These are phyloP conservation scores for Terrapene triunguis DNA, from an alignment of 2,113 vertebrate species.

Conservation along the genomic window DNA sequence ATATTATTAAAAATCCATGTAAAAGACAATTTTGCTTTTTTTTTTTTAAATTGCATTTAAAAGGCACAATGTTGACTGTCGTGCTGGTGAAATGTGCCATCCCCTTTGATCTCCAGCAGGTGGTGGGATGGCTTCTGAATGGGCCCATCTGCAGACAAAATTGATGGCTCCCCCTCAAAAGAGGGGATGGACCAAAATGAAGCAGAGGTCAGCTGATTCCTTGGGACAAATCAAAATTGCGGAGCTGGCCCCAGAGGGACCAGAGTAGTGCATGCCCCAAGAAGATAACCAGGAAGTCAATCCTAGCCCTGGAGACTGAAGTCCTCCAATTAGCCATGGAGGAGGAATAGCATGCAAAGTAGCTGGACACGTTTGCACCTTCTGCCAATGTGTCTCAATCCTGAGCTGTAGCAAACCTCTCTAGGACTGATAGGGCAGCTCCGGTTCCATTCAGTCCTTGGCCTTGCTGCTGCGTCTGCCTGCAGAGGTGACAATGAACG, in stretches of 20 bases:
- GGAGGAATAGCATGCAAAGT: not conserved
- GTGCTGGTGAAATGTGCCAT: not conserved
- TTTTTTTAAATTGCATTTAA: not conserved
- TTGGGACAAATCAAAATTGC: not conserved
- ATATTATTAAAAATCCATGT: no score
- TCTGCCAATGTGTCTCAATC: no score
- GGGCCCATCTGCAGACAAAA: no score
- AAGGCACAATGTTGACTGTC: not conserved
- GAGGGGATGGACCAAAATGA: not conserved
- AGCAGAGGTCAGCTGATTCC: not conserved
- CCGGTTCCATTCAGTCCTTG: no score
- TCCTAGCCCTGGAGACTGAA: not conserved
- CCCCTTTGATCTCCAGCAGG: not conserved
- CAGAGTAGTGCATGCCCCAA: no score
- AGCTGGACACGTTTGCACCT: no score
- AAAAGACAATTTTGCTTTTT: not conserved
- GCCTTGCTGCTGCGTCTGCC: no score
- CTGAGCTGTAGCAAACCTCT: no score
- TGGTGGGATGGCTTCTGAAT: not conserved
- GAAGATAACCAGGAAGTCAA: not conserved
- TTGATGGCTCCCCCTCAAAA: not conserved
- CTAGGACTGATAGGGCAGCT: no score
- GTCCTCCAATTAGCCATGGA: not conserved
- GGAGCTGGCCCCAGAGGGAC: no score
- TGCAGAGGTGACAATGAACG: no score